A percentile compares a stretch with the other conserved stretches of the same genome.
Conservation (phyloP, 1,140 invertebrate species). For the Drosophila truncata region DNA sequence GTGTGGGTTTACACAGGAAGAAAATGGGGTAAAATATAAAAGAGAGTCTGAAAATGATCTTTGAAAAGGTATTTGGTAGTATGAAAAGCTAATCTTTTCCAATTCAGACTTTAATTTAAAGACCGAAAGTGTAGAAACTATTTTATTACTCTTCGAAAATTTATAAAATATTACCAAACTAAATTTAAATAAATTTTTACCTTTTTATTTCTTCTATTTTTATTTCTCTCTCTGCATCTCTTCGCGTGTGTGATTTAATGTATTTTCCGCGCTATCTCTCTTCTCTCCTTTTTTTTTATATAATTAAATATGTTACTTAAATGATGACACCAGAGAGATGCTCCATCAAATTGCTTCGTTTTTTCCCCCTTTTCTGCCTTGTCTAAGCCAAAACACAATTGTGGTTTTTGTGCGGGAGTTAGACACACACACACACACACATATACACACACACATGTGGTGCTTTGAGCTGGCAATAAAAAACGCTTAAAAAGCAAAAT, state of each 20-base stretch:
- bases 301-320: slow-evolving; percentile 62
- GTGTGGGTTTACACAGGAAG: background rate
- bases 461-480: slow-evolving; percentile 41
- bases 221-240: background rate
- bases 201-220: too few species aligned
- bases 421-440: background rate
- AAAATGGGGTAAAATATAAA: background rate
- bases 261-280: slow-evolving; percentile 31
- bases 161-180: background rate
- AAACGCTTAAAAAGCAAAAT: slow-evolving; percentile 65
- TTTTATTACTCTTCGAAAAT: background rate
- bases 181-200: too few species aligned
- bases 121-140: too few species aligned
- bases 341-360: slow-evolving; percentile 33
- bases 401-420: slow-evolving; percentile 28
- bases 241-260: slow-evolving; percentile 17
- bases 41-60: background rate
- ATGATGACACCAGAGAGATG: slow-evolving; percentile 38
- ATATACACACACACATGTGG: slow-evolving; percentile 2
- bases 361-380: background rate
- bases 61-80: background rate
- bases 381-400: slow-evolving; percentile 59
- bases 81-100: background rate
- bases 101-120: background rate
- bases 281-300: slow-evolving; percentile 15